Conservation (phyloP, 1,140 invertebrate genomes). For the Penaeus japonicus region DNA sequence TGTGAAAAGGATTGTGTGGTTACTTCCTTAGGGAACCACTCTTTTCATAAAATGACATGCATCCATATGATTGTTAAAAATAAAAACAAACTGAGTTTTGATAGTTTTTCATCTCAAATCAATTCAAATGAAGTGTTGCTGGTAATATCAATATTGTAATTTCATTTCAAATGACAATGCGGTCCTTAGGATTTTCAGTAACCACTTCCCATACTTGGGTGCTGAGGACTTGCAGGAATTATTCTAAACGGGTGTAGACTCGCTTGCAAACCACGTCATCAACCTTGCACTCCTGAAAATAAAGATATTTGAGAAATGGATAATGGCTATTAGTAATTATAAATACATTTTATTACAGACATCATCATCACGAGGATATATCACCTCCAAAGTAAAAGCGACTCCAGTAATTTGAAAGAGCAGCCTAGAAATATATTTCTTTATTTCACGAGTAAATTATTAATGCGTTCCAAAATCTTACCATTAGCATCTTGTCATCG, state of each 20-base stretch:
- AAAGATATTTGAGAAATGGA: slow-evolving; percentile 64
- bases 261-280: slow-evolving; percentile 77
- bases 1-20: too few species aligned
- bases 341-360: neutral
- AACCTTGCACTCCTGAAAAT: slow-evolving; percentile 74
- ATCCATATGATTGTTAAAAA: too few species aligned
- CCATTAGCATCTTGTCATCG: slow-evolving; percentile 60
- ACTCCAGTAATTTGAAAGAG: neutral
- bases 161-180: too few species aligned
- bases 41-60: too few species aligned
- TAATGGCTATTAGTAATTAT: slow-evolving; percentile 66
- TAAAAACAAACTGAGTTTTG: too few species aligned
- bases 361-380: neutral
- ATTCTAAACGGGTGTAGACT: slow-evolving; percentile 71
- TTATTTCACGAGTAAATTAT: slow-evolving; percentile 4
- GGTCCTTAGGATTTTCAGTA: too few species aligned
- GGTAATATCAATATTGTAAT: too few species aligned
- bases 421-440: neutral
- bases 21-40: too few species aligned
- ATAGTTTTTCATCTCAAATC: too few species aligned
- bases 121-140: too few species aligned
- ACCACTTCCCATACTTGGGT: too few species aligned
- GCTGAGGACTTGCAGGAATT: neutral
- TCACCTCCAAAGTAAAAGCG: neutral
- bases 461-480: slow-evolving; percentile 25